Conservation (phyloP, 1,140 invertebrate genomes). For the Neoseiulus cucumeris region DNA sequence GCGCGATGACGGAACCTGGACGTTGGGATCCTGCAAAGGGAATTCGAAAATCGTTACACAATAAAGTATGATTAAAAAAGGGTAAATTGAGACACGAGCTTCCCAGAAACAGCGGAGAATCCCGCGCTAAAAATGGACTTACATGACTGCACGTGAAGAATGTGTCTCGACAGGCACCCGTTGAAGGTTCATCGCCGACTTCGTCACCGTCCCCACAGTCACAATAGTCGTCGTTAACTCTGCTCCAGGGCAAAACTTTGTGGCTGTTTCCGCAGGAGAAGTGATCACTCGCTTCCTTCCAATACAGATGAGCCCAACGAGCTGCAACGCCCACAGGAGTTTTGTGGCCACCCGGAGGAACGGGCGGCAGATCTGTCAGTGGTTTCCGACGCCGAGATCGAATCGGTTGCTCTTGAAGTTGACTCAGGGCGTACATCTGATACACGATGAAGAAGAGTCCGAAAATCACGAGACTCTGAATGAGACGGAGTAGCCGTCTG, state of each 20-base stretch:
- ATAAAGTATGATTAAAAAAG: too few relatives aligned
- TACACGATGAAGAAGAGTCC: background rate
- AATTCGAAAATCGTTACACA: too few relatives aligned
- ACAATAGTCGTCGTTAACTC: background rate
- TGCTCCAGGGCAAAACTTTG: background rate
- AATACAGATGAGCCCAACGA: background rate
- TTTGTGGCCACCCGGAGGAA: background rate
- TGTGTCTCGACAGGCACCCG: background rate
- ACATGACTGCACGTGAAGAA: background rate
- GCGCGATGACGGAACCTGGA: constrained; percentile 19
- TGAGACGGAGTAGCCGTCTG: background rate
- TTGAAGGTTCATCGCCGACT: constrained; percentile 2
- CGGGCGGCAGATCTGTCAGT: background rate
- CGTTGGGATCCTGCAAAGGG: background rate
- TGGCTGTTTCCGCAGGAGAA: background rate
- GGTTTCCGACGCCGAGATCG: background rate
- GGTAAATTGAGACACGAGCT: too few relatives aligned
- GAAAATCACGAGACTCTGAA: background rate
- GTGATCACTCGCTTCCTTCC: background rate
- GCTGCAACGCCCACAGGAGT: background rate
- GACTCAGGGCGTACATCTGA: background rate
- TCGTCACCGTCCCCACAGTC: background rate
- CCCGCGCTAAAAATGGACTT: too few relatives aligned
- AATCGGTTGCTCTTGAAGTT: background rate
- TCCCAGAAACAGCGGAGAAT: too few relatives aligned